Evolutionary conservation across 2,113 vertebrate species (phyloP).

Genomic region (Peucedramus taeniatus): DNA sequence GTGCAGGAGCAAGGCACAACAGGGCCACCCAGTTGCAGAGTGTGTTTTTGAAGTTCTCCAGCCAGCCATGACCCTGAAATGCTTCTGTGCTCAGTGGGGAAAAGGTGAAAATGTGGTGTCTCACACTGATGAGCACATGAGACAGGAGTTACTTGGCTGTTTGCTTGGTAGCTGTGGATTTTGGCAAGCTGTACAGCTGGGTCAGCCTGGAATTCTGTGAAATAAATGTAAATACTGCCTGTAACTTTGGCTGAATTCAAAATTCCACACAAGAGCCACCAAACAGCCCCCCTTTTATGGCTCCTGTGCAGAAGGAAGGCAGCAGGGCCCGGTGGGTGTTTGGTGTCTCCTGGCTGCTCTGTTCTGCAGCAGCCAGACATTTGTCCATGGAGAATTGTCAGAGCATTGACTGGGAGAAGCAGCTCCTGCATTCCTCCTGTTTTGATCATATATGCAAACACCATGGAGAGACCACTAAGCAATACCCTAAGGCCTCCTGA

Average conservation of each 20-base stretch:
- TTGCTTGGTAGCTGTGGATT: not conserved
- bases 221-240: not conserved
- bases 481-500: not conserved
- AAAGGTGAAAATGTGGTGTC: not conserved
- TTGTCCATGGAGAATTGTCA: not conserved
- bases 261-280: not conserved
- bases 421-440: not conserved
- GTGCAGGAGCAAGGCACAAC: not conserved
- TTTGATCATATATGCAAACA: not conserved
- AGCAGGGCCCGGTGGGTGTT: not conserved
- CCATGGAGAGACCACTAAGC: not conserved
- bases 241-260: not conserved
- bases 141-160: not conserved
- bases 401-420: not conserved
- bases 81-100: not conserved
- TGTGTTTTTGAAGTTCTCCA: not conserved
- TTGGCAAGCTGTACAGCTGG: not conserved
- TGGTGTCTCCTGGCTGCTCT: not conserved
- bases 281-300: rapidly evolving
- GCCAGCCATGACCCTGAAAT: not conserved
- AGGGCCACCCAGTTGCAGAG: not conserved
- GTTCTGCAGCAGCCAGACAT: not conserved
- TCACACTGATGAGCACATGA: not conserved
- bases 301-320: not conserved
- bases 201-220: not conserved